Evolutionary conservation across 1,140 invertebrate genomes (phyloP).

Genomic region (Streblospio benedicti): DNA sequence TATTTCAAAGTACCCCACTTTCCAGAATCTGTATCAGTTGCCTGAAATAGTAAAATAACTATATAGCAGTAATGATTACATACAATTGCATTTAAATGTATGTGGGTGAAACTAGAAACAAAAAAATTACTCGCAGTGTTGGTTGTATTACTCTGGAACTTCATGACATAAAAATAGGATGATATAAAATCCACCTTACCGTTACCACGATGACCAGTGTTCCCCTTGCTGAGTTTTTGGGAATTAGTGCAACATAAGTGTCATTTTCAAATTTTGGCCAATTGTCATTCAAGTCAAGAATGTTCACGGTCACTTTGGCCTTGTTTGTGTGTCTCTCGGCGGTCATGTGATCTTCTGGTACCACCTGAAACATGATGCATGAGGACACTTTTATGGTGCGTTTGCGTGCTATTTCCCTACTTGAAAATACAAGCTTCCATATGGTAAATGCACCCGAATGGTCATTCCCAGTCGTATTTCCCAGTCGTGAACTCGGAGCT

Average conservation of each 20-base stretch:
- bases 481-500: too few species aligned
- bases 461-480: too few species aligned
- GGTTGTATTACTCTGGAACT: too few species aligned
- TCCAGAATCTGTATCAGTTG: conserved; percentile 27
- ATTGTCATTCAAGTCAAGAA: conserved; percentile 89
- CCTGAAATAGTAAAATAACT: conserved; percentile 23
- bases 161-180: not conserved
- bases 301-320: conserved; percentile 74
- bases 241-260: conserved; percentile 55
- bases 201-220: conserved; percentile 56
- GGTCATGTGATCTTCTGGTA: conserved; percentile 72
- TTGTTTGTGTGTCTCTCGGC: conserved; percentile 65
- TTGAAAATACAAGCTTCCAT: too few species aligned
- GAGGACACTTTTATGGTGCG: too few species aligned
- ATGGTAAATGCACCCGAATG: too few species aligned
- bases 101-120: too few species aligned
- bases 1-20: conserved; percentile 23
- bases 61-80: too few species aligned
- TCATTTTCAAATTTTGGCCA: conserved; percentile 75
- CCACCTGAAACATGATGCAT: conserved; percentile 75
- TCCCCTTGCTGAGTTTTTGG: conserved; percentile 73
- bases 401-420: too few species aligned
- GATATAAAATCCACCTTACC: conserved; percentile 19
- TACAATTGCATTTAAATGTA: too few species aligned
- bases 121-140: too few species aligned